Evolutionary conservation across 2,888 invertebrate genomes (phyloP), one percentile per base, ranked within the genome.

Genomic region (Melanchra persicariae): DNA sequence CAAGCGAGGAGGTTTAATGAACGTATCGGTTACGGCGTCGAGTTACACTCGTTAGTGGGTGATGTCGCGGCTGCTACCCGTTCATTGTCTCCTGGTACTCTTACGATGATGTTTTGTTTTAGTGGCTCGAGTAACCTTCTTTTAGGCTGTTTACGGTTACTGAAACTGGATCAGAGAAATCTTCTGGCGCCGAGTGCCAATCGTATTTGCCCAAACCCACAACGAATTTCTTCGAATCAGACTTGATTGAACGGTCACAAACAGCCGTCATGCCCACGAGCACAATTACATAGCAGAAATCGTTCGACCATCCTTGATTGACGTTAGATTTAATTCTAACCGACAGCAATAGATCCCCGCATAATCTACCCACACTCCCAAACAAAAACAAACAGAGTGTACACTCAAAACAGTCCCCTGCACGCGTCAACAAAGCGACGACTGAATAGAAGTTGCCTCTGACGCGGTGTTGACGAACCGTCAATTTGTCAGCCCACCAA

Each of bases 401-500:
- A 75, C 72, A 81, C 81, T 86, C 76, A 70, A 79, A 86, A 81
- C 78, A 77, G 83, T 77, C 81, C 85, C 80, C 81, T 85, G 77
- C 83, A 76, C 85, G 77, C 81, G 82, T 82, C 82, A 78, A 73
- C 80, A 77, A 81, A 69, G 77, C 79, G 85, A 83, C 82, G 85
- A 82, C 77, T 87, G 89, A 90, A 88, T 87, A 85, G 84, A 83
- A 79, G 89, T 85, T 86, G 85, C 82, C 83, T 83, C 84, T 84
- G 87, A 86, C 87, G 79, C 82, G 79, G 83, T 82, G 88, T 83
- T 88, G 90, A 90, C 91, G 91, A 87, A 89, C 89, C 91, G 92
- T 92, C 95, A 95, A 96, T 96, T 96, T 95, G 95, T 95, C 95
- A 93, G 90, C 76, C 87, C 85, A 88, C 91, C 91, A 91, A 93